Evolutionary conservation across 2,888 invertebrate genomes (phyloP).

Genomic region (Clivina fossor): DNA sequence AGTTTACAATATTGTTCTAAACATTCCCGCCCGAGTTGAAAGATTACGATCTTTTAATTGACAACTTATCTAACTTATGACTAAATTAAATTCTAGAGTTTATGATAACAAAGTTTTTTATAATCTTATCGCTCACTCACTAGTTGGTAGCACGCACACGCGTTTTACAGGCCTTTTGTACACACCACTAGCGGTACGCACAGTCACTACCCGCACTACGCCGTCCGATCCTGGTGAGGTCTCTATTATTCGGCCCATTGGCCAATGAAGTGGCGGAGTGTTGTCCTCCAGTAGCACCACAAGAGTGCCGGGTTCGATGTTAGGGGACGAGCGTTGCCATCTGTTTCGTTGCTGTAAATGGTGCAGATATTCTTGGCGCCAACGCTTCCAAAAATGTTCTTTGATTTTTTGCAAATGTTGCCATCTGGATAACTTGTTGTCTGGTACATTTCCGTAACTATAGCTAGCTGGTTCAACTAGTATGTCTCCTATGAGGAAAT

Average conservation of each 20-base stretch:
- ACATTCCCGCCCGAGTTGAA: too few relatives aligned
- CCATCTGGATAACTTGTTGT: conserved; percentile 38
- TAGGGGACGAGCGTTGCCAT: conserved; percentile 32
- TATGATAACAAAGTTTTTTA: too few relatives aligned
- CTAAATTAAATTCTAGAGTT: too few relatives aligned
- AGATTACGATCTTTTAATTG: too few relatives aligned
- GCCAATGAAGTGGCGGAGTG: conserved; percentile 35
- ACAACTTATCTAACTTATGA: too few relatives aligned
- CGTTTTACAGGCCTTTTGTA: too few relatives aligned
- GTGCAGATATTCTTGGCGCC: conserved; percentile 40
- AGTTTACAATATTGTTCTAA: too few relatives aligned
- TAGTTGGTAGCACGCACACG: too few relatives aligned
- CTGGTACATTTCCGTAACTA: conserved; percentile 10
- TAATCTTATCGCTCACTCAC: too few relatives aligned
- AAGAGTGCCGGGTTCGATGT: conserved; percentile 26
- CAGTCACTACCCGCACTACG: conserved; percentile 29
- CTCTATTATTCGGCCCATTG: conserved; percentile 34
- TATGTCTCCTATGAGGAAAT: conserved; percentile 11
- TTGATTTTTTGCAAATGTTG: conserved; percentile 37
- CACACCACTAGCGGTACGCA: conserved; percentile 20
- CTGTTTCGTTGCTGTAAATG: conserved; percentile 38
- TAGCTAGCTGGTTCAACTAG: conserved; percentile 1
- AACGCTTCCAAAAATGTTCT: conserved; percentile 38
- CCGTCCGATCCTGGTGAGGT: conserved; percentile 29
- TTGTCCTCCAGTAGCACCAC: conserved; percentile 37